Percentiles rank a stretch among this genome's conserved stretches.
Conservation (phyloP, 2,888 invertebrate genomes). For the Netelia fuscicornis region DNA sequence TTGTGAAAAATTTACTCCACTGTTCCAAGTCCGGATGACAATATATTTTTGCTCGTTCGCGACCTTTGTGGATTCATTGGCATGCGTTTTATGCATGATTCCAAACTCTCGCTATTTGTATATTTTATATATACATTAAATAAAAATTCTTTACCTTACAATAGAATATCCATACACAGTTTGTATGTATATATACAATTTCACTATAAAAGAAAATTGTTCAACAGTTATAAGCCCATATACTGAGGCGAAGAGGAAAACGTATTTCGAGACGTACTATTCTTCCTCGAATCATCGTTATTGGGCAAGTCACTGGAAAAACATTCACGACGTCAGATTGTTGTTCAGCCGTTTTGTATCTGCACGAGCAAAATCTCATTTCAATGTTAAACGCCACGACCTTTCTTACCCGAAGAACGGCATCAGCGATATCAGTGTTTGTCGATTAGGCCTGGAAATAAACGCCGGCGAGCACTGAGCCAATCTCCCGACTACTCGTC, state of each 20-base stretch:
- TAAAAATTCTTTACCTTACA: constrained; percentile 50
- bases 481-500: constrained; percentile 91
- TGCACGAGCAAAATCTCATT: constrained; percentile 1
- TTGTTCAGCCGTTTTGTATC: background rate
- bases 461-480: constrained; percentile 90
- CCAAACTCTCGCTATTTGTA: constrained; percentile 28
- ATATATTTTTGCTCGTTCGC: constrained; percentile 1
- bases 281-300: constrained; percentile 79
- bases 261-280: constrained; percentile 79
- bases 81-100: constrained; percentile 26
- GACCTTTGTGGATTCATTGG: constrained; percentile 46
- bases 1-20: background rate
- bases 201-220: constrained; percentile 61
- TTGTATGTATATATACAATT: constrained; percentile 54
- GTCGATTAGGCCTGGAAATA: constrained; percentile 90
- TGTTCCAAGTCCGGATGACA: background rate
- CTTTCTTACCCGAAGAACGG: constrained; percentile 93
- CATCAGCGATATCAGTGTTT: constrained; percentile 91
- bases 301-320: constrained; percentile 80
- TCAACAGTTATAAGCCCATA: constrained; percentile 82
- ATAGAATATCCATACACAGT: constrained; percentile 14
- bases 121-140: constrained; percentile 66
- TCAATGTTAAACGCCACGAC: background rate
- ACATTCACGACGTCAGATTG: constrained; percentile 33
- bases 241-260: constrained; percentile 83